These are phyloP conservation scores for Timema podura DNA, from an alignment of 2,888 invertebrate species.

Conservation along the genomic window DNA sequence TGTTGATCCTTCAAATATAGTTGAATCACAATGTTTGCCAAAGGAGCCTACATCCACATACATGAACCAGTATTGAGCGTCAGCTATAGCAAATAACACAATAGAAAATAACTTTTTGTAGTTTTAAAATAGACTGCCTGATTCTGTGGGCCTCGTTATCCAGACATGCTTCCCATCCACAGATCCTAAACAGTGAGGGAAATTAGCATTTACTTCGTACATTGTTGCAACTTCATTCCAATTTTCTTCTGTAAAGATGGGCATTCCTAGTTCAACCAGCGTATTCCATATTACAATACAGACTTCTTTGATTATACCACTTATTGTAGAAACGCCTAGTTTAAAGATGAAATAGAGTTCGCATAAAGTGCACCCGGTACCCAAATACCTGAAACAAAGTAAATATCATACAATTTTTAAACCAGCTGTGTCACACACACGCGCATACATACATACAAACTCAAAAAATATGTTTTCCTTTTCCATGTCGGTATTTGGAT, in stretches of 20 bases:
- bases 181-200: conserved; percentile 36
- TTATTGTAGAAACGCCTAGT: too few species aligned
- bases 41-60: conserved; percentile 36
- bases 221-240: conserved; percentile 35
- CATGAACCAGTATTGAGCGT: conserved; percentile 37
- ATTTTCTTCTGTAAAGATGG: conserved; percentile 29
- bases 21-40: conserved; percentile 33
- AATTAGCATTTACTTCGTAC: conserved; percentile 36
- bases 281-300: too few species aligned
- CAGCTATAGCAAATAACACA: conserved; percentile 37
- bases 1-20: conserved; percentile 27
- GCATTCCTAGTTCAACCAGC: too few species aligned
- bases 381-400: too few species aligned
- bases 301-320: too few species aligned
- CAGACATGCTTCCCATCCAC: conserved; percentile 38
- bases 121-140: conserved; percentile 37
- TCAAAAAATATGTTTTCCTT: too few species aligned
- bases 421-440: too few species aligned
- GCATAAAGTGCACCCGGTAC: too few species aligned
- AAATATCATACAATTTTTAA: too few species aligned
- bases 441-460: too few species aligned
- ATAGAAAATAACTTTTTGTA: conserved; percentile 36
- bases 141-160: conserved; percentile 28
- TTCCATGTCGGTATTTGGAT: too few species aligned
- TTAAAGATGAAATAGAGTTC: too few species aligned